Evolutionary conservation across 2,888 invertebrate species (phyloP), one percentile per base, ranked within the genome.

Genomic region (Dromius quadrimaculatus): DNA sequence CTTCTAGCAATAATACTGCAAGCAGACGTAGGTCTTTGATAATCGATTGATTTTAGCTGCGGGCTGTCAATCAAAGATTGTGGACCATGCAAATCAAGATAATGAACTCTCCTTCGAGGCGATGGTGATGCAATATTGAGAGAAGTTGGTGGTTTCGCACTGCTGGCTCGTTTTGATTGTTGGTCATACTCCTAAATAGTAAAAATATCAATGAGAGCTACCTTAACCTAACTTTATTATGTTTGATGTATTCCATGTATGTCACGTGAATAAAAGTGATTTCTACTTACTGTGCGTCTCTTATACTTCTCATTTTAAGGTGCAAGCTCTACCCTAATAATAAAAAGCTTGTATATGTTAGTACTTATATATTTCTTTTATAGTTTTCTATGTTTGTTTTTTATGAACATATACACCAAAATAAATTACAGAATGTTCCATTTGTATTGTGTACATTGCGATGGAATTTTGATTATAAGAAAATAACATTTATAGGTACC

Each of bases 321-420:
- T 59, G 36, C 59, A 36, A 36, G 59, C 59, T 20, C 28, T 54
- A 54, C 28, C 47, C 11, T 57, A 57, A 57, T 63, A 64, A 45
- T 45, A 54, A 54, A 54, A 54, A 54, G 50, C 50, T 22, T 11
- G n/a, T 57, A 23, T 59, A 59, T 59, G 68, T 59, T 68, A 59
- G 57, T 68, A 68, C 32, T 59, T 59, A 45, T 68, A 68, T 68
- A 68, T 68, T 59, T 68, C 59, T 68, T 59, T 59, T 41, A 59
- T 68, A 68, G 20, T 59, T 59, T 68, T 68, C 57, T 66, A 57
- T 66, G 8, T 34, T 68, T 64, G n/a, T 62, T 43, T 65, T 68
- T 41, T 68, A 68, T 68, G 59, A 68, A 68, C 59, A 68, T 68
- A 68, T 68, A 68, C 68, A 68, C 59, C 68, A 68, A 68, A 68